Evolutionary conservation across 1,140 invertebrate species (phyloP).

Genomic region (Antheraea mylitta): DNA sequence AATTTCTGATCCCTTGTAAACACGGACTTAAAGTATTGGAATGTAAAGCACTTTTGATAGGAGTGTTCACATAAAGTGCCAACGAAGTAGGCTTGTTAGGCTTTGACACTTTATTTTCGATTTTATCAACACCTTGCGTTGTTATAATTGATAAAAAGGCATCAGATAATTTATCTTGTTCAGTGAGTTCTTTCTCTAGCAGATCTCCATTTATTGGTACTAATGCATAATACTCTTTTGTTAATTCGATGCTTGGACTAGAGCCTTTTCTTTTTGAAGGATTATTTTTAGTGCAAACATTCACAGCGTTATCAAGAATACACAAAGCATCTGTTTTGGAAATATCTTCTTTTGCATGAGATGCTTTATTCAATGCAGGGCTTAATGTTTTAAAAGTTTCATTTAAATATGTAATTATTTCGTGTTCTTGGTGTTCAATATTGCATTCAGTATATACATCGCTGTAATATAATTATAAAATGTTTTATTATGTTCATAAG

Average conservation of each 20-base stretch:
- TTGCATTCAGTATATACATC: slow-evolving; percentile 70
- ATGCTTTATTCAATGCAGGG: slow-evolving; percentile 26
- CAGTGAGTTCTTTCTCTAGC: slow-evolving; percentile 63
- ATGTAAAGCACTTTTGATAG: slow-evolving; percentile 57
- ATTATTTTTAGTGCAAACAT: slow-evolving; percentile 48
- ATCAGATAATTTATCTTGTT: slow-evolving; percentile 66
- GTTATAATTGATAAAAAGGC: slow-evolving; percentile 69
- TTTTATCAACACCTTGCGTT: slow-evolving; percentile 45
- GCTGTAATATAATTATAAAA: slow-evolving; percentile 46
- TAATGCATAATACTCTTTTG: slow-evolving; percentile 64
- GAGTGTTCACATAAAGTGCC: slow-evolving; percentile 66
- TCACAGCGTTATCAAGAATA: slow-evolving; percentile 54
- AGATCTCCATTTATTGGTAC: slow-evolving; percentile 67
- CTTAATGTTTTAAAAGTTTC: slow-evolving; percentile 34
- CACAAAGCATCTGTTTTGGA: slow-evolving; percentile 53
- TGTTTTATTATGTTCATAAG: neutral
- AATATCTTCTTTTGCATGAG: slow-evolving; percentile 40
- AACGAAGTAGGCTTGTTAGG: slow-evolving; percentile 61
- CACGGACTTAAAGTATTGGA: slow-evolving; percentile 46
- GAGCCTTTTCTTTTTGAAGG: slow-evolving; percentile 44
- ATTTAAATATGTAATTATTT: slow-evolving; percentile 62
- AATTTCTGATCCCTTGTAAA: neutral
- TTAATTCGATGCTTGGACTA: slow-evolving; percentile 62
- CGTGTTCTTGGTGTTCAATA: slow-evolving; percentile 62
- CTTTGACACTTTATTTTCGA: slow-evolving; percentile 23